Evolutionary conservation across 2,888 invertebrate species (phyloP), one percentile per base, ranked within the genome.

Genomic region (Chromoteleia sp.): DNA sequence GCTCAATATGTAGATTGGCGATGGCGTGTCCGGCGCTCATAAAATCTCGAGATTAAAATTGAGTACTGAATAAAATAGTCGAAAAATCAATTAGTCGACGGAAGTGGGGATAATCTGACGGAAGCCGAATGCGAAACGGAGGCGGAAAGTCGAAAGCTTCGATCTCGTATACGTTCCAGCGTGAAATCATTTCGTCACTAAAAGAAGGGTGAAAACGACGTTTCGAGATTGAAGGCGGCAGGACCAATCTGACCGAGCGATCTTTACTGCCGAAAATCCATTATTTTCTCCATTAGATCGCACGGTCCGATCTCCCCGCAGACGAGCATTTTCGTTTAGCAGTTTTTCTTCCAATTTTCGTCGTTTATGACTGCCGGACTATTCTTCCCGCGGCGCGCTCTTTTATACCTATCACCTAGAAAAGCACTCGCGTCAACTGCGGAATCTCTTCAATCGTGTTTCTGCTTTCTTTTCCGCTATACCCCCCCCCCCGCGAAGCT

Each of bases 261-360:
- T 91, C 91, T 91, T 91, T 90, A 91, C 89, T 91, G 88, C 89
- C 88, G 85, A 88, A 91, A 91, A 91, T 90, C 91, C 91, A 91
- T 91, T 91, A 91, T 90, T 90, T 90, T 89, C 87, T 86, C 91
- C 88, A 91, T 91, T 90, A 90, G 91, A 91, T 91, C 89, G 86
- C 86, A 83, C 84, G 84, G 83, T 74, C 86, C 86, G 89, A 90
- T 90, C 87, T 63, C 82, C 86, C 85, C 86, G 83, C 83, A 83
- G 83, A 83, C 84, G 82, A 86, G 87, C 88, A 88, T 91, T 91
- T 91, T 91, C 91, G 91, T 91, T 91, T 91, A 91, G 91, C 91
- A 91, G 90, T 91, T 91, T 90, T 91, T 91, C 91, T 89, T 89
- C 87, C 88, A 87, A 89, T 89, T 88, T 86, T 84, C 88, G 85